Conservation (phyloP, 2,113 vertebrate species). For the Antigone vipio region DNA sequence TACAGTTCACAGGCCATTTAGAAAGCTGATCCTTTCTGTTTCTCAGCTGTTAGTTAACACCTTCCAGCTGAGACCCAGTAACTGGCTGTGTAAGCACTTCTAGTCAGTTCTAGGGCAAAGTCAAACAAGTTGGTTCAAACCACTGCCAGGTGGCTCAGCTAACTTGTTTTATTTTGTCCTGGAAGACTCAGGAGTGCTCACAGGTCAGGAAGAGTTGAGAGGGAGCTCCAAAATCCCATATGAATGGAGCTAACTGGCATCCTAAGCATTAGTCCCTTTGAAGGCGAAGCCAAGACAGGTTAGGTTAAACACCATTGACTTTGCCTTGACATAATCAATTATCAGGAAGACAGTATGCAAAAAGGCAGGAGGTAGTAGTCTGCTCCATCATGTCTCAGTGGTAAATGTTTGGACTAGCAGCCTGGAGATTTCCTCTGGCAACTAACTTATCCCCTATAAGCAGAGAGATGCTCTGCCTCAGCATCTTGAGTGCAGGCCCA, state of each 20-base stretch:
- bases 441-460: not conserved
- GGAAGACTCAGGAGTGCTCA: not conserved
- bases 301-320: not conserved
- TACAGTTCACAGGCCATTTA: not conserved
- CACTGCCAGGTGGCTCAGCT: conserved; percentile 42
- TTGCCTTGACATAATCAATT: not conserved
- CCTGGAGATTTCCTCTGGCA: not conserved
- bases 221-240: not conserved
- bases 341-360: not conserved
- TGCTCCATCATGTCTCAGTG: not conserved
- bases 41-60: conserved; percentile 28
- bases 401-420: not conserved
- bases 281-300: not conserved
- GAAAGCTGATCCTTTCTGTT: not conserved
- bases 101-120: conserved; percentile 53
- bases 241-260: not conserved
- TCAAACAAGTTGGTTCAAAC: conserved; percentile 57
- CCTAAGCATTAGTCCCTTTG: not conserved
- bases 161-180: conserved; percentile 59
- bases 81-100: conserved; percentile 56
- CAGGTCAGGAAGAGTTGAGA: conserved; percentile 56
- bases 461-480: not conserved
- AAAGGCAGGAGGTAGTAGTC: not conserved
- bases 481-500: not conserved
- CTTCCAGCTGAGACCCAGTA: conserved; percentile 20